Evolutionary conservation across 2,888 invertebrate species (phyloP), one percentile per base, ranked within the genome.

Genomic region (Phaonia tiefii): DNA sequence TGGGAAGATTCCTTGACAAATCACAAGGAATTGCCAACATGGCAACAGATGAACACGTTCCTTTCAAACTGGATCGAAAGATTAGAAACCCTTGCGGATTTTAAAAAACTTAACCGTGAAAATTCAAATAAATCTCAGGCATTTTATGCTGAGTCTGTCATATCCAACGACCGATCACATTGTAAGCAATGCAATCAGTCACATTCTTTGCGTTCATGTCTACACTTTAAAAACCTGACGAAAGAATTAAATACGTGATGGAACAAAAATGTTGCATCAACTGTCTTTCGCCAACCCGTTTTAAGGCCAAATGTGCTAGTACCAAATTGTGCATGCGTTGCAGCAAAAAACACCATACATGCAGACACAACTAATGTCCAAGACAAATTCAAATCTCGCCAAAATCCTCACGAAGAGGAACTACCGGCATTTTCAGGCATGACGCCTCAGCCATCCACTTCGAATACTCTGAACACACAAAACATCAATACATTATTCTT

Each of bases 151-250:
- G 15, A 46, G n/a, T 8, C 49, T 39, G 46, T n/a, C 1, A 37
- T 46, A 31, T n/a, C n/a, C n/a, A n/a, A n/a, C n/a, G 25, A 37
- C 2, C 31, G 20, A n/a, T 51, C 37, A 42, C 17, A 22, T 15
- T 74, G 73, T 63, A 65, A 44, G 11, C 67, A 67, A 37, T 69
- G 67, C 15, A 67, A 75, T 11, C 60, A 60, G 31, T 58, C 60
- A 60, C 75, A 75, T 15, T 15, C 60, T 1, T 8, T 75, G 42
- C 17, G 37, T 11, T 1, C 7, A 31, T 74, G 67, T 7, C 44
- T 58, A 46, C 46, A 17, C 13, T 74, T 74, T 15, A 65, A 74
- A n/a, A n/a, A n/a, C n/a, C n/a, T n/a, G n/a, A n/a, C n/a, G n/a
- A n/a, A n/a, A 31, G 4, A 10, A 56, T 13, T n/a, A 75, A 37